Percentiles rank a stretch among this genome's conserved stretches.
Evolutionary conservation across 1,140 invertebrate species (phyloP).

Genomic region (Drosophila simulans): DNA sequence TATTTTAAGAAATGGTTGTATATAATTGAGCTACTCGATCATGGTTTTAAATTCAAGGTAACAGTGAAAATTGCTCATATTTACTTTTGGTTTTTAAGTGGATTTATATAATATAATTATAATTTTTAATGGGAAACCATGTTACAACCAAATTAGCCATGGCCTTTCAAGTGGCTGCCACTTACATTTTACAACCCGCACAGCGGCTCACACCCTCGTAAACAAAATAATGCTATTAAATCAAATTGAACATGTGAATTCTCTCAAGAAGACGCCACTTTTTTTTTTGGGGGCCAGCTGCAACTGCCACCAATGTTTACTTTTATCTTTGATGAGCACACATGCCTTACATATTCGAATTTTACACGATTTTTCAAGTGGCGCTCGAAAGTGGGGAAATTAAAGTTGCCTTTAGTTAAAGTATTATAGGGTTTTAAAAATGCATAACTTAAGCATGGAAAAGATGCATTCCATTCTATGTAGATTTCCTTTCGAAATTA

Average conservation of each 20-base stretch:
- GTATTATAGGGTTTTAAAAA: no score
- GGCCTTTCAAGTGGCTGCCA: constrained; percentile 38
- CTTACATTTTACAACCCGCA: constrained; percentile 55
- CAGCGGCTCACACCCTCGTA: constrained; percentile 53
- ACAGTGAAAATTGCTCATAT: background rate
- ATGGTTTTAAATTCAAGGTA: background rate
- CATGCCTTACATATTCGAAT: background rate
- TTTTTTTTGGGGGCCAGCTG: constrained; percentile 31
- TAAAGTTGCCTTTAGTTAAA: no score
- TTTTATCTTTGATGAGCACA: constrained; percentile 2
- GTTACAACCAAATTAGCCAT: constrained; percentile 22
- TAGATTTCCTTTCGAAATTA: constrained; percentile 14
- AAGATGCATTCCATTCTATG: no score
- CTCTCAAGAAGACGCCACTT: constrained; percentile 39
- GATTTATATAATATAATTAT: no score
- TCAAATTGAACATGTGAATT: constrained; percentile 47
- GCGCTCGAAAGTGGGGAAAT: background rate
- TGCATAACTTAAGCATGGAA: no score
- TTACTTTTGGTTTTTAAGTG: no score
- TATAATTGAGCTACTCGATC: background rate
- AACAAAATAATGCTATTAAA: constrained; percentile 61
- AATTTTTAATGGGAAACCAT: constrained; percentile 4
- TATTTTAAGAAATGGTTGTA: constrained; percentile 22
- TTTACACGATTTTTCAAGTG: constrained; percentile 29
- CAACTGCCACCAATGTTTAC: constrained; percentile 38